A percentile compares a stretch with the other conserved stretches of the same genome.
Evolutionary conservation across 2,797 vertebrate species (phyloP).

Genomic region (Melanotaenia parkinsoni): DNA sequence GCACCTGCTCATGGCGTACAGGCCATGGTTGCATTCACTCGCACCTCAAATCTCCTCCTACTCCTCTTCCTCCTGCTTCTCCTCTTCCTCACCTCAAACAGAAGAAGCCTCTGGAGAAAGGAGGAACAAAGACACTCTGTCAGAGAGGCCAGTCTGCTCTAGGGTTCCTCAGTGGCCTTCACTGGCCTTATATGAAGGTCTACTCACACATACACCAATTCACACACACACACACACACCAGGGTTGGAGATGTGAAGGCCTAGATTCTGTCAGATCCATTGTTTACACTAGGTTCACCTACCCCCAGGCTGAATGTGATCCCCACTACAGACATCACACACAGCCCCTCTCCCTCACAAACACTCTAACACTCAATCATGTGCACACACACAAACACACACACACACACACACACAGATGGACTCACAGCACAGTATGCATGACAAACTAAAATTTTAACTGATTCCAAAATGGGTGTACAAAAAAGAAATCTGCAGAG

Average conservation of each 20-base stretch:
- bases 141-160: slow-evolving; percentile 61
- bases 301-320: slow-evolving; percentile 83
- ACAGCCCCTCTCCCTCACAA: slow-evolving; percentile 21
- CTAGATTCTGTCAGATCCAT: slow-evolving; percentile 82
- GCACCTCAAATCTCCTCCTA: slow-evolving; percentile 44
- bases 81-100: slow-evolving; percentile 68
- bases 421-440: slow-evolving; percentile 19
- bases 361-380: slow-evolving; percentile 11
- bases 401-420: slow-evolving; percentile 27
- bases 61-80: slow-evolving; percentile 44
- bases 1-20: slow-evolving; percentile 38
- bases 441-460: slow-evolving; percentile 27
- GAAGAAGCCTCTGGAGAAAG: slow-evolving; percentile 64
- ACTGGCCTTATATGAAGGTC: slow-evolving; percentile 55
- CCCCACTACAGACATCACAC: slow-evolving; percentile 74
- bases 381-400: slow-evolving; percentile 17
- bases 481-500: slow-evolving; percentile 21
- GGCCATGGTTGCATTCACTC: slow-evolving; percentile 69
- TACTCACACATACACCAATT: slow-evolving; percentile 23
- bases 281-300: slow-evolving; percentile 84
- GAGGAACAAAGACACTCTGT: slow-evolving; percentile 70
- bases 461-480: slow-evolving; percentile 25
- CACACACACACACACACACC: slow-evolving; percentile 26
- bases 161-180: slow-evolving; percentile 53
- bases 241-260: slow-evolving; percentile 72